phyloP scores from a whole-genome alignment of 2,797 vertebrate species.

The Simalia tracyae region DNA sequence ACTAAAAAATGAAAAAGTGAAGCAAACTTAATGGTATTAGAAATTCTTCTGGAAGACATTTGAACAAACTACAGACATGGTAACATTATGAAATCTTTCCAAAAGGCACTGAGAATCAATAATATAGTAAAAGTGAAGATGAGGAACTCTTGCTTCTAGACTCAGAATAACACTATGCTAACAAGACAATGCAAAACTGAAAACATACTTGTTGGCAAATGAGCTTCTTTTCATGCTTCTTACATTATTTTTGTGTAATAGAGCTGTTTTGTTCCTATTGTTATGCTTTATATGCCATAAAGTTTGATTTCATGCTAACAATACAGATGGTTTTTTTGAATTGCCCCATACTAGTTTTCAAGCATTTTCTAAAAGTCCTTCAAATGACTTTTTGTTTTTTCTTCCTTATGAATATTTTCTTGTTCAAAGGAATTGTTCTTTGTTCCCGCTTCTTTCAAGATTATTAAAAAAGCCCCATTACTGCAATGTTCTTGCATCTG shows the following conservation, averaged over 20 bases:
- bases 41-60: not conserved
- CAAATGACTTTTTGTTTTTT: not conserved
- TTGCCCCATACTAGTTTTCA: not conserved
- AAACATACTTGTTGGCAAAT: conserved; percentile 15
- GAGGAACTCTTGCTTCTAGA: conserved; percentile 6
- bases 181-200: conserved; percentile 9
- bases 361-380: not conserved
- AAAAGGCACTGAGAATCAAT: conserved; percentile 8
- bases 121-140: conserved; percentile 4
- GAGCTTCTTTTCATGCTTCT: not conserved
- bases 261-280: not conserved
- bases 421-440: not conserved
- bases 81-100: conserved; percentile 9
- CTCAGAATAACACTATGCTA: not conserved
- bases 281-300: not conserved
- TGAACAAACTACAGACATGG: not conserved
- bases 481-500: conserved; percentile 23
- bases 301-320: not conserved
- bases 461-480: not conserved
- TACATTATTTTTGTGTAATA: not conserved
- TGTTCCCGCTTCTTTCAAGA: not conserved
- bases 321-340: not conserved
- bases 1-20: conserved; percentile 20
- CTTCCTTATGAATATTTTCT: not conserved
- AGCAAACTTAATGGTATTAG: not conserved